Conservation (phyloP, 2,888 invertebrate species). For the Metallyticus violacea region DNA sequence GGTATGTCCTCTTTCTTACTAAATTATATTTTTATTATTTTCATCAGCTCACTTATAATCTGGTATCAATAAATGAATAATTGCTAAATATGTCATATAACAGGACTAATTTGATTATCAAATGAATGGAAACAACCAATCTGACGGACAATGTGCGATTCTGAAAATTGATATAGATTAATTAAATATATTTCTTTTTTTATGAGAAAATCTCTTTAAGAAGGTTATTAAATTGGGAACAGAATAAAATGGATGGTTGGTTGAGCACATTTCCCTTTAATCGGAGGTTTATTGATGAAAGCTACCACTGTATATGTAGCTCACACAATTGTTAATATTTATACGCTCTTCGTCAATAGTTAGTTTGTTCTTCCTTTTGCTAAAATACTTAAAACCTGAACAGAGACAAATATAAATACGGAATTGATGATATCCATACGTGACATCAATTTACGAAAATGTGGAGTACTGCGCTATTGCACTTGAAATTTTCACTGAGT, state of each 20-base stretch:
- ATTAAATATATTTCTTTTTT: neutral
- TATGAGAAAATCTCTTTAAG: neutral
- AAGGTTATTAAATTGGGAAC: neutral
- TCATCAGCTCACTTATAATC: neutral
- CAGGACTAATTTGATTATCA: neutral
- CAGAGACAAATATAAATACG: too few relatives aligned
- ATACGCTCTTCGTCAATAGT: neutral
- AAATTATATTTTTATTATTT: neutral
- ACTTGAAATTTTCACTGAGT: too few relatives aligned
- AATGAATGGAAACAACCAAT: neutral
- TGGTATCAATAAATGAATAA: neutral
- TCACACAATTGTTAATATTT: neutral
- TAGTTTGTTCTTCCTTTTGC: neutral
- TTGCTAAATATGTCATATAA: neutral
- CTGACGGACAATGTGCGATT: neutral
- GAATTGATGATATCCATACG: too few relatives aligned
- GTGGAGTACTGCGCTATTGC: too few relatives aligned
- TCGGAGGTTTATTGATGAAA: neutral
- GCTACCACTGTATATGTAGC: neutral
- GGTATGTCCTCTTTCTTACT: neutral
- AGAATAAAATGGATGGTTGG: neutral
- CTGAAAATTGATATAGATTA: neutral
- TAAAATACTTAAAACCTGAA: neutral
- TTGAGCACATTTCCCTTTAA: too few relatives aligned
- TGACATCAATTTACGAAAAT: too few relatives aligned